Percentiles rank a stretch among this genome's conserved stretches.
Evolutionary conservation across 2,113 vertebrate species (phyloP).

Genomic region (Hucho hucho): DNA sequence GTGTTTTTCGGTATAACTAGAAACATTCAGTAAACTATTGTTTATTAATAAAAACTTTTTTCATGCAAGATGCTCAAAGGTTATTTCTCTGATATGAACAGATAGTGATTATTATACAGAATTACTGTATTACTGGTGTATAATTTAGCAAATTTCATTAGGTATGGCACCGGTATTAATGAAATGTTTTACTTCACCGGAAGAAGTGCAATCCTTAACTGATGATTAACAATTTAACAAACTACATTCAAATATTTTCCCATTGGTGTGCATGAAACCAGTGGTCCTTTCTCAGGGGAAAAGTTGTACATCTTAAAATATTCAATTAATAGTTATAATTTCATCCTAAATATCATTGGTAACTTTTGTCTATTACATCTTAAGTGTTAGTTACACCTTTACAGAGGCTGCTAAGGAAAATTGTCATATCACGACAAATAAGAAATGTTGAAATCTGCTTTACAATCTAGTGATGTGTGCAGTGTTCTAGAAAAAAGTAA

Average conservation of each 20-base stretch:
- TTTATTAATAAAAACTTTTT: conserved; percentile 41
- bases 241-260: conserved; percentile 50
- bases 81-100: conserved; percentile 37
- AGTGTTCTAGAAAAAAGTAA: conserved; percentile 68
- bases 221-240: conserved; percentile 51
- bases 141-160: conserved; percentile 28
- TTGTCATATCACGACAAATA: conserved; percentile 68
- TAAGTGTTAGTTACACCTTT: conserved; percentile 69
- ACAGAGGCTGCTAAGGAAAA: conserved; percentile 72
- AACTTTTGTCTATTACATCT: conserved; percentile 63
- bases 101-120: conserved; percentile 42
- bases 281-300: conserved; percentile 56
- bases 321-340: conserved; percentile 59
- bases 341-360: conserved; percentile 66
- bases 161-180: conserved; percentile 39
- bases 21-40: conserved; percentile 68
- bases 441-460: conserved; percentile 69
- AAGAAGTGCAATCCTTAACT: conserved; percentile 71
- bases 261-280: conserved; percentile 44
- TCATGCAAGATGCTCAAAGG: conserved; percentile 66
- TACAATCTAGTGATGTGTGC: conserved; percentile 72
- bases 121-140: conserved; percentile 17
- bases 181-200: conserved; percentile 47
- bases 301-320: conserved; percentile 52
- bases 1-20: conserved; percentile 37